phyloP scores from a whole-genome alignment of 1,140 invertebrate genomes.

The Triops cancriformis region DNA sequence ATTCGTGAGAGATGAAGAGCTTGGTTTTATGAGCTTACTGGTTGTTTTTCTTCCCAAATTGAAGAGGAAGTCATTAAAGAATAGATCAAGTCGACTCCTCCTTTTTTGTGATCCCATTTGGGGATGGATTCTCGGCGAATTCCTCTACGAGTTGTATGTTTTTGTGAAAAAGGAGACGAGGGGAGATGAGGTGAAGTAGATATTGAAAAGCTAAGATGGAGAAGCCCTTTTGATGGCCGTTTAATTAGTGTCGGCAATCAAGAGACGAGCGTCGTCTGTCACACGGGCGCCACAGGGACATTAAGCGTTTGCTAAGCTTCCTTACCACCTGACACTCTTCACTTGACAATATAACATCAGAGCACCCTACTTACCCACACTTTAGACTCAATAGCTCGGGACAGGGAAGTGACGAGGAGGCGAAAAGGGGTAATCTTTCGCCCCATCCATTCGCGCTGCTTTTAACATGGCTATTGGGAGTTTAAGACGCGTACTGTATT shows the following conservation, averaged over 20 bases:
- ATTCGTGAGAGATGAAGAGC: too few species aligned
- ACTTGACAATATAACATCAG: neutral
- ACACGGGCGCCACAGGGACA: conserved; percentile 6
- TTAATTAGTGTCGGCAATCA: conserved; percentile 14
- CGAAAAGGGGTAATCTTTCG: too few species aligned
- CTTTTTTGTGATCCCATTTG: neutral
- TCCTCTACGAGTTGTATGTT: neutral
- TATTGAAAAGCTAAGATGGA: neutral
- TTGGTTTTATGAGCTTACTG: too few species aligned
- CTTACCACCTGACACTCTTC: conserved; percentile 11
- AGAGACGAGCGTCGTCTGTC: conserved; percentile 8
- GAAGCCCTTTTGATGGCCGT: conserved; percentile 4
- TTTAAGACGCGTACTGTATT: too few species aligned
- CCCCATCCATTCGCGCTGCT: too few species aligned
- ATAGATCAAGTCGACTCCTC: neutral
- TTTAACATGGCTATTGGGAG: too few species aligned
- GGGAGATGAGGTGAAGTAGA: neutral
- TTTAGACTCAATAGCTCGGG: too few species aligned
- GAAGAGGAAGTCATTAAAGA: conserved; percentile 1
- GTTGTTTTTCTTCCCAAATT: neutral
- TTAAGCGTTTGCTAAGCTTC: conserved; percentile 10
- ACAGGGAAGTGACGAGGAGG: too few species aligned
- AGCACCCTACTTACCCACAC: too few species aligned
- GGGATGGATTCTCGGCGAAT: neutral
- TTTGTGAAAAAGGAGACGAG: neutral